Evolutionary conservation across 2,888 invertebrate genomes (phyloP), one percentile per base, ranked within the genome.

Genomic region (Thera britannica): DNA sequence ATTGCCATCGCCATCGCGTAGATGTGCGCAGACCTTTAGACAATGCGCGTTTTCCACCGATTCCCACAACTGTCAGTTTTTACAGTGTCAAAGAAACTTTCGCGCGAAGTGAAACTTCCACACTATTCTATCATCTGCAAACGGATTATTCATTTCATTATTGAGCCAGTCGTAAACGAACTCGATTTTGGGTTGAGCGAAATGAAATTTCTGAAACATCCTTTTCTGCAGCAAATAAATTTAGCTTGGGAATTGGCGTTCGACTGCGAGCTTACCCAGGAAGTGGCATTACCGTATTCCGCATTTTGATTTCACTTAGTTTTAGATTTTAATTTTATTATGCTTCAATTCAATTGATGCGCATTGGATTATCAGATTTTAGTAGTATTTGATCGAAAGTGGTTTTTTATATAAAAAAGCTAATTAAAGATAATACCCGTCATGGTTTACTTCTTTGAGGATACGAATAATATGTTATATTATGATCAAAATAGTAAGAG

Each of bases 61-160:
- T 41, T 41, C 41, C 2, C 7, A 7, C 41, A 41, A 2, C 41
- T 41, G 41, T 6, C 41, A 5, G 6, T 41, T 41, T 41, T 41
- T 7, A 41, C 41, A 41, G 41, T 6, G 41, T 9, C 52, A 34
- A 52, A 52, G 52, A 2, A 6, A 23, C 51, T 12, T 41, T 51
- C 23, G 34, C 52, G 7, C 34, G 34, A 52, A 34, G 52, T 34
- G 9, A 52, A 23, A 23, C 49, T 12, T 34, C 0, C 34, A 0
- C 7, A 44, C 41, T 44, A 41, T 60, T 34, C 23, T 23, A 34
- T 34, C 4, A 60, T 77, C 72, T 75, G 67, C 86, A 90, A 92
- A 86, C 88, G 82, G 88, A 90, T 90, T 90, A 90, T 89, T 90
- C 89, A 92, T 90, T 90, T 87, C 88, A 90, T 91, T 92, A 90